Base-by-base conservation (phyloP, 2,888 invertebrate genomes). In the Tuberolachnus salignus region DNA sequence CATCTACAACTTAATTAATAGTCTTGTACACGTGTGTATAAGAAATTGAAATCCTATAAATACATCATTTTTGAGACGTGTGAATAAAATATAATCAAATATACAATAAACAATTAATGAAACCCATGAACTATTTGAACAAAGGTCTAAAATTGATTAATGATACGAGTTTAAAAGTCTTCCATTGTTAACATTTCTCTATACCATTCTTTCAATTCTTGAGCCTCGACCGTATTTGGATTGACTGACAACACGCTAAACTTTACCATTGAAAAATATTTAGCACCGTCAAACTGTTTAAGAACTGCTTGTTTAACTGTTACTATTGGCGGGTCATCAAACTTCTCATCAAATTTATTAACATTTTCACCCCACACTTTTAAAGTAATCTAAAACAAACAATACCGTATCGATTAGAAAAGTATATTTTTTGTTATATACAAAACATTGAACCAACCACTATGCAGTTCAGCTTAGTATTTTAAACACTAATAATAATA, bases 301-400 rank as follows among this genome's bases (percentile, higher is more conserved):
- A 78, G 42, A 23, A 78, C 57, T 11, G 61, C 69, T 51, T 69
- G 21, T n/a, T 78, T 78, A 55, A 51, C 69, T 13, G 59, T 13
- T 16, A 78, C 67, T 42, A 78, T 8, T 49, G 66, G 78, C 1
- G 46, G 34, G 13, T 51, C 13, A 14, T 69, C 57, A 51, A 67
- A 67, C 11, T 34, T 21, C 8, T 59, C n/a, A 1, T 78, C 49
- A 19, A 78, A 78, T 49, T 9, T 51, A 3, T 61, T 42, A 42
- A 78, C 78, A 8, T 59, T 46, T 42, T 78, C 69, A 51, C 59
- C 78, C 78, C 78, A 78, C 13, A 78, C 59, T 59, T 78, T 78
- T 59, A 78, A 51, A 49, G 69, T 78, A 3, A 78, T 34, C 78
- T 78, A 9, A 34, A 78, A 19, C 1, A 59, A 67, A 69, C 1